Conservation (phyloP, 2,888 invertebrate genomes). For the Cerastis leucographa region DNA sequence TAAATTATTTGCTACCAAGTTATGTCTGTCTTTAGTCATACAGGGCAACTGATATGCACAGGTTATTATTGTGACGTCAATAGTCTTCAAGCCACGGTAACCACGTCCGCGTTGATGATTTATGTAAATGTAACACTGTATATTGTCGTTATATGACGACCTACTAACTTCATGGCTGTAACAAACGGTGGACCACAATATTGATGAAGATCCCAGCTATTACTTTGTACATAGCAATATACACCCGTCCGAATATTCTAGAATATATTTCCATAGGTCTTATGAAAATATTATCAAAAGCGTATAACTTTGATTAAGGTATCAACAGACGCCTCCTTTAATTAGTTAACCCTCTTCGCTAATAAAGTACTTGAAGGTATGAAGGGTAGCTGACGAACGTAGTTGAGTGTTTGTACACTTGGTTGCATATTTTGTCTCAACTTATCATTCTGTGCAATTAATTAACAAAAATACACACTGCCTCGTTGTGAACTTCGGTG, state of each 20-base stretch:
- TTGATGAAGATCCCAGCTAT: conserved; percentile 19
- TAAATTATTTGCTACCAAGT: neutral
- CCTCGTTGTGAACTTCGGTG: neutral
- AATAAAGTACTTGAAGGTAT: neutral
- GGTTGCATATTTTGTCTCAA: neutral
- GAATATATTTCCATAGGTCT: neutral
- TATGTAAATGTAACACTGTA: conserved; percentile 53
- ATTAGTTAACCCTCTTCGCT: neutral
- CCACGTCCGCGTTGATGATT: conserved; percentile 20
- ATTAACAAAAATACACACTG: conserved; percentile 1
- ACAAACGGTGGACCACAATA: conserved; percentile 28
- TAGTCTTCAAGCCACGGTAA: conserved; percentile 18
- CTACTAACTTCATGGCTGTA: conserved; percentile 9
- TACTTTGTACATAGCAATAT: neutral
- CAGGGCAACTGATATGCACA: conserved; percentile 22
- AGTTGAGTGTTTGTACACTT: neutral
- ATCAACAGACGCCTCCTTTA: neutral
- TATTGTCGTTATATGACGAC: conserved; percentile 31
- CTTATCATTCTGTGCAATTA: neutral
- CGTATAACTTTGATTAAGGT: neutral
- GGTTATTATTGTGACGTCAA: conserved; percentile 40
- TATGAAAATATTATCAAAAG: neutral
- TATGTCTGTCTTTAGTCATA: conserved; percentile 14
- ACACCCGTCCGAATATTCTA: neutral
- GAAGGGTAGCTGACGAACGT: neutral